These are phyloP conservation scores for Mactra quadrangularis DNA, from an alignment of 1,140 invertebrate species.

Conservation along the genomic window DNA sequence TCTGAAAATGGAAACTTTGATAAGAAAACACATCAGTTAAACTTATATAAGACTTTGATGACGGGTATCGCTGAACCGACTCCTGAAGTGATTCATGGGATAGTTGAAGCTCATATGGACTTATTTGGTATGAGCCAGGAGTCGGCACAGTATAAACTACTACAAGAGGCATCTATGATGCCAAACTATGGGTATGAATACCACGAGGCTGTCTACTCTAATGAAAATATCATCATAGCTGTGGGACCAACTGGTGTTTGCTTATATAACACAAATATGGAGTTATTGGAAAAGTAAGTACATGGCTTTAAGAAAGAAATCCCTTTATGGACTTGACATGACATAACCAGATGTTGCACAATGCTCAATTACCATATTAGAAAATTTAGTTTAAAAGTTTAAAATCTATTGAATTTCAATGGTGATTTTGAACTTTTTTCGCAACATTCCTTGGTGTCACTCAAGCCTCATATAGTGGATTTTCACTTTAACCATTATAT, in stretches of 20 bases:
- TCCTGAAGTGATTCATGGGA: slow-evolving; percentile 64
- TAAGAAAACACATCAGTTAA: slow-evolving; percentile 62
- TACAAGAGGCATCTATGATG: slow-evolving; percentile 91
- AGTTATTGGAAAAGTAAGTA: slow-evolving; percentile 76
- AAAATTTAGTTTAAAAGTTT: too few species aligned
- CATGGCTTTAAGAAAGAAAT: too few species aligned
- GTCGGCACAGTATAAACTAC: slow-evolving; percentile 91
- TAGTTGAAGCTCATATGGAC: slow-evolving; percentile 72
- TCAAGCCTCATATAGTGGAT: too few species aligned
- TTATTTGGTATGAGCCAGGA: slow-evolving; percentile 84
- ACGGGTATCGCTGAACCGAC: slow-evolving; percentile 50
- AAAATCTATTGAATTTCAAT: too few species aligned
- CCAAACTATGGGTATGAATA: slow-evolving; percentile 93
- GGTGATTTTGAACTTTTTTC: too few species aligned
- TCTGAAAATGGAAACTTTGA: slow-evolving; percentile 87
- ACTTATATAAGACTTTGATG: slow-evolving; percentile 66
- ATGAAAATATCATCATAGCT: slow-evolving; percentile 85
- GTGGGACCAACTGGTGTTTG: slow-evolving; percentile 93
- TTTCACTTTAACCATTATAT: too few species aligned
- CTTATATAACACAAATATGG: slow-evolving; percentile 85
- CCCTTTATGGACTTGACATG: too few species aligned
- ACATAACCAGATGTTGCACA: too few species aligned
- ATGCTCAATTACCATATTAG: too few species aligned
- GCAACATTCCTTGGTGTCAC: too few species aligned
- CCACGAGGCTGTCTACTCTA: slow-evolving; percentile 88